A percentile compares a stretch with the other conserved stretches of the same genome.
phyloP scores from a whole-genome alignment of 2,797 vertebrate genomes.

The Nyctibius grandis region DNA sequence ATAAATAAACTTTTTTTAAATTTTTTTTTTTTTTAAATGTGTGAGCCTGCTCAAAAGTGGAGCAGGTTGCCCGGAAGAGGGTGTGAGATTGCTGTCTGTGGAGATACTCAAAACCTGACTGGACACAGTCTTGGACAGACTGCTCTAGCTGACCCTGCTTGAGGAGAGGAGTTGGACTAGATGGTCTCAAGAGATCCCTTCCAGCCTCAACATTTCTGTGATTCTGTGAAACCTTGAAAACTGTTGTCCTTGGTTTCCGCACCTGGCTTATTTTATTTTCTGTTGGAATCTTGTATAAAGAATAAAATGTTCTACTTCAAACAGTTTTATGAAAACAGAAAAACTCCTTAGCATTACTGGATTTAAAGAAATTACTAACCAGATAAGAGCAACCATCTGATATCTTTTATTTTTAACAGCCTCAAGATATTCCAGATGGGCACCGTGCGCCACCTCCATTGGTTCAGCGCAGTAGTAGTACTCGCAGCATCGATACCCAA shows the following conservation, averaged over 20 bases:
- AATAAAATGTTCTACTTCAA: neutral
- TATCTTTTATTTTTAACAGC: constrained; percentile 71
- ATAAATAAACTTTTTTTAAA: neutral
- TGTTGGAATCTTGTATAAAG: neutral
- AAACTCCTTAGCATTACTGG: neutral
- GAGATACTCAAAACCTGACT: neutral
- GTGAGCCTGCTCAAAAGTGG: neutral
- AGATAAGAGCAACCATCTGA: neutral
- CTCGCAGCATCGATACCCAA: constrained; percentile 96
- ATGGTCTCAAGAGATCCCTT: neutral
- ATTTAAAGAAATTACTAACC: neutral
- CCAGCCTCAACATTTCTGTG: neutral
- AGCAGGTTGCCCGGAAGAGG: neutral
- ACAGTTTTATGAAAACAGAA: neutral
- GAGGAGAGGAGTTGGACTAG: neutral
- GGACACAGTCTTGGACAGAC: neutral
- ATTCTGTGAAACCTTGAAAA: neutral
- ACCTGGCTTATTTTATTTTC: neutral
- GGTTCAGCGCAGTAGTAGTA: constrained; percentile 91
- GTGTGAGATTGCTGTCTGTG: neutral
- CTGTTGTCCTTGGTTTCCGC: neutral
- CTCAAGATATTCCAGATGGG: constrained; percentile 95
- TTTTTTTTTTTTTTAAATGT: neutral
- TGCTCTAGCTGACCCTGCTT: neutral
- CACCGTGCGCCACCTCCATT: constrained; percentile 83